Evolutionary conservation across 1,140 invertebrate species (phyloP).

Genomic region (Archivesica marissinica): DNA sequence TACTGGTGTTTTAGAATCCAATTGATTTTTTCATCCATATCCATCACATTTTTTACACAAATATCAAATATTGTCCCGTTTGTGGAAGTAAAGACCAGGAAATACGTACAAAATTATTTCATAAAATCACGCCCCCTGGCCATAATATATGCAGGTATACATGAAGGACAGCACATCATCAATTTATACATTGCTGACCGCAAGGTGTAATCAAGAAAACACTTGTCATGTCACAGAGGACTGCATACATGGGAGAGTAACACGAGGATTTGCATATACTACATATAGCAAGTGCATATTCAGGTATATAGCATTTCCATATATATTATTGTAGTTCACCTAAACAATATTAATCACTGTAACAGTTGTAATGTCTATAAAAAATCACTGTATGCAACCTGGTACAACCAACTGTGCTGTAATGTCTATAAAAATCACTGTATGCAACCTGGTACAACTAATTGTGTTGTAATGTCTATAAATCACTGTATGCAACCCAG

Average conservation of each 20-base stretch:
- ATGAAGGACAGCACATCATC: neutral
- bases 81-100: conserved; percentile 20
- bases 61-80: conserved; percentile 17
- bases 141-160: neutral
- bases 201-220: conserved; percentile 19
- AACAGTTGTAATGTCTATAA: no score
- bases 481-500: no score
- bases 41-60: neutral
- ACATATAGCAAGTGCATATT: conserved; percentile 5
- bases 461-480: no score
- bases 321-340: no score
- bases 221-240: neutral
- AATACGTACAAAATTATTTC: conserved; percentile 7
- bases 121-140: conserved; percentile 26
- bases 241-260: neutral
- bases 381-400: no score
- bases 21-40: neutral
- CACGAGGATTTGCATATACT: neutral
- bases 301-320: no score
- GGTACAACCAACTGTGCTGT: no score
- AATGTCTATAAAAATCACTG: no score
- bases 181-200: conserved; percentile 23
- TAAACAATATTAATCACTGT: no score
- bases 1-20: neutral
- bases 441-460: no score